Evolutionary conservation across 2,888 invertebrate genomes (phyloP).

Genomic region (Cheilosia scutellata): DNA sequence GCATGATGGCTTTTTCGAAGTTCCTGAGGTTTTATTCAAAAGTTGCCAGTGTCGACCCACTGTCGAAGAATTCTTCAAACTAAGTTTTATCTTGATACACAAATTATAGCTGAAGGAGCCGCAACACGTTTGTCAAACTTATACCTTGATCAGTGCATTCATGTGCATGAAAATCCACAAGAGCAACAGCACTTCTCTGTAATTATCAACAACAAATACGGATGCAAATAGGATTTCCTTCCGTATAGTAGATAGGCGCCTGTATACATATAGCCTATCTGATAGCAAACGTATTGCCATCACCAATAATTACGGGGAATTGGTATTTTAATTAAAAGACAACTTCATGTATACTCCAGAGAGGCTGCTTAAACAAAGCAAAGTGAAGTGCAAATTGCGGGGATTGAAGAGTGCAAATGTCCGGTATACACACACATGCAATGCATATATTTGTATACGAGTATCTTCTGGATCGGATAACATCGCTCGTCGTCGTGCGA

Average conservation of each 20-base stretch:
- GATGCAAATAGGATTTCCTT: slow-evolving; percentile 58
- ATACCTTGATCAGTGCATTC: neutral
- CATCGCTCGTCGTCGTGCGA: slow-evolving; percentile 11
- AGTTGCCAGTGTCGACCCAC: too few species aligned
- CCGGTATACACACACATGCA: neutral
- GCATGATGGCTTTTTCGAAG: too few species aligned
- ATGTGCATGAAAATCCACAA: slow-evolving; percentile 17
- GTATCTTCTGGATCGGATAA: neutral
- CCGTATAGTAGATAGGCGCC: neutral
- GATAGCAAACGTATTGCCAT: slow-evolving; percentile 48
- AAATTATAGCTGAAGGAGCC: too few species aligned
- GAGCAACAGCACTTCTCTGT: slow-evolving; percentile 14
- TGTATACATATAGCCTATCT: neutral
- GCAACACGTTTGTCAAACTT: neutral
- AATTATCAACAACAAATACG: slow-evolving; percentile 62
- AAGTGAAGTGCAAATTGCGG: slow-evolving; percentile 48
- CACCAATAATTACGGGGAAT: slow-evolving; percentile 67
- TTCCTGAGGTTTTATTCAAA: too few species aligned
- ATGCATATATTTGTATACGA: neutral
- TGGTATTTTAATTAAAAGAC: slow-evolving; percentile 74
- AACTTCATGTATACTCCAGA: slow-evolving; percentile 43
- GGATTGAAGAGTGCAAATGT: slow-evolving; percentile 29
- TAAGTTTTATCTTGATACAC: too few species aligned
- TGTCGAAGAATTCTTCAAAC: too few species aligned
- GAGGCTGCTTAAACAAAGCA: slow-evolving; percentile 52